phyloP scores from a whole-genome alignment of 1,140 invertebrate genomes.

The Leptinotarsa texana region DNA sequence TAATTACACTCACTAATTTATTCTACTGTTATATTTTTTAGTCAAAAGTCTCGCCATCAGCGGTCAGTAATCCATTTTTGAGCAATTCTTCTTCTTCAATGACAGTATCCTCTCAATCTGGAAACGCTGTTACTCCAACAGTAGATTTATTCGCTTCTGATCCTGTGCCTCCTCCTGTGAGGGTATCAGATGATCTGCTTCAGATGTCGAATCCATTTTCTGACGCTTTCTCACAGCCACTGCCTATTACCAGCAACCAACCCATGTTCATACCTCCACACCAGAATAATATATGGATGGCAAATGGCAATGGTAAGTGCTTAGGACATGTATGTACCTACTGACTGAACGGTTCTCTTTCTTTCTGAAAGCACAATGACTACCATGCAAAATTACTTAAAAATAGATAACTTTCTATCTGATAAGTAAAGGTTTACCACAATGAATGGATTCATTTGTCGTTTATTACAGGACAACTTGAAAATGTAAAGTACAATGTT shows the following conservation, averaged over 20 bases:
- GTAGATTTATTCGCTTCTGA: slow-evolving; percentile 72
- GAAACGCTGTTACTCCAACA: slow-evolving; percentile 59
- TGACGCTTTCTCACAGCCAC: slow-evolving; percentile 74
- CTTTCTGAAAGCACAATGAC: too few species aligned
- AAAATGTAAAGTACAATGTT: too few species aligned
- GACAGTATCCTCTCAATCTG: slow-evolving; percentile 55
- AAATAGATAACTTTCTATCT: too few species aligned
- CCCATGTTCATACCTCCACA: slow-evolving; percentile 48
- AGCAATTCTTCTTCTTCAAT: slow-evolving; percentile 61
- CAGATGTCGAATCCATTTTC: slow-evolving; percentile 90
- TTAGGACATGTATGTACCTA: too few species aligned
- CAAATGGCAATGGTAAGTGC: slow-evolving; percentile 67
- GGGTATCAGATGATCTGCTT: slow-evolving; percentile 87
- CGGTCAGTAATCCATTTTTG: slow-evolving; percentile 80
- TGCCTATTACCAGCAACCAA: slow-evolving; percentile 48
- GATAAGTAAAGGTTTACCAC: too few species aligned
- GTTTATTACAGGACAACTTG: too few species aligned
- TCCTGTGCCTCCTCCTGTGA: slow-evolving; percentile 55
- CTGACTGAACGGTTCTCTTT: too few species aligned
- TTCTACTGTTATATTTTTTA: slow-evolving; percentile 51
- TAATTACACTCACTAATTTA: too few species aligned
- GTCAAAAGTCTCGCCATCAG: slow-evolving; percentile 79
- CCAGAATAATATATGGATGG: slow-evolving; percentile 68
- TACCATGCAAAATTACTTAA: too few species aligned
- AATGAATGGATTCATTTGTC: too few species aligned